These are phyloP conservation scores for Odontomyia ornata DNA, from an alignment of 2,888 invertebrate species.

Conservation along the genomic window DNA sequence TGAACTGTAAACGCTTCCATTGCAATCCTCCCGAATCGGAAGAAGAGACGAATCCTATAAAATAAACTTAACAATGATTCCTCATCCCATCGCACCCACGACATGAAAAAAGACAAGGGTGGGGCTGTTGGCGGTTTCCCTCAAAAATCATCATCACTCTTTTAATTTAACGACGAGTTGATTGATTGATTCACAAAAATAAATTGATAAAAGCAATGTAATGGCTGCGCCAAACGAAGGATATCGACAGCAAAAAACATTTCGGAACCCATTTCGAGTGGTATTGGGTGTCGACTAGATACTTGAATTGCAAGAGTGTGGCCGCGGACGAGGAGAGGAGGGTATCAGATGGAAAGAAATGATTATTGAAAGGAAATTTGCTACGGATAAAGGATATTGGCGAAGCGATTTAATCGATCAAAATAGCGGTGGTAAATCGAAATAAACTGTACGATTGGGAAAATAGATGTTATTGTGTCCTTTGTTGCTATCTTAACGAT, in stretches of 20 bases:
- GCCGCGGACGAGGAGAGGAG: too few relatives aligned
- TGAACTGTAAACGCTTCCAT: too few relatives aligned
- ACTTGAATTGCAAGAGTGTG: neutral
- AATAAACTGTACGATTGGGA: neutral
- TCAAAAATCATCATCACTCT: constrained; percentile 29
- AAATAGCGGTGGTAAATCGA: neutral
- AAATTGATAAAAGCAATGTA: constrained; percentile 5
- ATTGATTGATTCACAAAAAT: constrained; percentile 19
- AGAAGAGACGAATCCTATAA: too few relatives aligned
- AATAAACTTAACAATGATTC: too few relatives aligned
- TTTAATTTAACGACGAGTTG: constrained; percentile 33
- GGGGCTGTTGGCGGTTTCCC: neutral
- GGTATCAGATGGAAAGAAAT: too few relatives aligned
- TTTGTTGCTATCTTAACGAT: too few relatives aligned
- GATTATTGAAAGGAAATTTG: neutral
- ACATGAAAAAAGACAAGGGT: neutral
- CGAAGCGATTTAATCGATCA: constrained; percentile 18
- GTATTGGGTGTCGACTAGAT: neutral
- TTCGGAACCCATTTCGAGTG: neutral
- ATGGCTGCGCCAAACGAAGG: neutral
- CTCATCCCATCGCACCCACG: too few relatives aligned
- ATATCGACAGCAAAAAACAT: neutral
- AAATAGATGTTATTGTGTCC: neutral
- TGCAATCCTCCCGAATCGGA: too few relatives aligned
- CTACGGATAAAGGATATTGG: neutral